phyloP scores from a whole-genome alignment of 1,140 invertebrate species.

The Brachionus koreanus region DNA sequence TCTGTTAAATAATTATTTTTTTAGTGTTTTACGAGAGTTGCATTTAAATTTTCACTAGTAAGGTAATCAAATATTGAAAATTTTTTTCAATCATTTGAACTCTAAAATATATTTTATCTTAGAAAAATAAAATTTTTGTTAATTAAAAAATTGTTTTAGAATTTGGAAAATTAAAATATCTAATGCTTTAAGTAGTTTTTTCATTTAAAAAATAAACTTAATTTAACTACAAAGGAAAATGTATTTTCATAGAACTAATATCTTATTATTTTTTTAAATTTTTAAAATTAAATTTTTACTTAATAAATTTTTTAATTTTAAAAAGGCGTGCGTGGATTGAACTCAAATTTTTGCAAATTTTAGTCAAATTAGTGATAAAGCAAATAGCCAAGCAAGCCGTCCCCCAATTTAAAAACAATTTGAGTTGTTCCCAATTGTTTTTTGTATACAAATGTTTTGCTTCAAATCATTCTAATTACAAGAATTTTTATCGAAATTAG shows the following conservation, averaged over 20 bases:
- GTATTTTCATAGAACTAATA: neutral
- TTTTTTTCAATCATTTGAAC: neutral
- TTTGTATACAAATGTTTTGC: neutral
- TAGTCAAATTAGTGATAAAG: neutral
- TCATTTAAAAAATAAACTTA: neutral
- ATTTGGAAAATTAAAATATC: neutral
- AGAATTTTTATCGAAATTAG: constrained; percentile 32
- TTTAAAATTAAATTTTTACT: neutral
- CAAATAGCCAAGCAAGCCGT: neutral
- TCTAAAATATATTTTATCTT: neutral
- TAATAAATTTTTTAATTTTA: neutral
- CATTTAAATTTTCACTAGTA: neutral
- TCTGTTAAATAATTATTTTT: neutral
- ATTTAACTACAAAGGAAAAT: neutral
- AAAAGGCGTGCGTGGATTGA: neutral
- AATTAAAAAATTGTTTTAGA: neutral
- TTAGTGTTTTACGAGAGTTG: constrained; percentile 31
- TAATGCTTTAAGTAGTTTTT: neutral
- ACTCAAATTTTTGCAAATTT: constrained; percentile 29
- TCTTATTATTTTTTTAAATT: neutral
- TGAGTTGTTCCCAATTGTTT: neutral
- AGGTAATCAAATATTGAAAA: neutral
- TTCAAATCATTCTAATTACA: constrained; percentile 34
- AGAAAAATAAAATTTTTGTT: neutral
- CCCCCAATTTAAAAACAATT: neutral